A percentile compares a stretch with the other conserved stretches of the same genome.
Evolutionary conservation across 2,113 vertebrate genomes (phyloP).

Genomic region (Brevimyrus niger): DNA sequence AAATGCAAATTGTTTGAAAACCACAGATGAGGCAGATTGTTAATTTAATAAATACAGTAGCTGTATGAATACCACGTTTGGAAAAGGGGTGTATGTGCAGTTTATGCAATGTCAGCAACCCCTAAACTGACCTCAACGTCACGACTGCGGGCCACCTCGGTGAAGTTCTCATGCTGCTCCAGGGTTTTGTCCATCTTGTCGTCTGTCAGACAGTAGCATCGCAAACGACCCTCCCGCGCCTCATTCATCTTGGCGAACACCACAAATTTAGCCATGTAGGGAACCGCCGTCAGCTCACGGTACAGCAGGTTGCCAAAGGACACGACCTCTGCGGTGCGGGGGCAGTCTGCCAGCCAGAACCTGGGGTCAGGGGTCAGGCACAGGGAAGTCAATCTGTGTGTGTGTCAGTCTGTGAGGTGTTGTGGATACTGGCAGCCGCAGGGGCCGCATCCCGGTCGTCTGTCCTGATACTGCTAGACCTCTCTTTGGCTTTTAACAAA

Average conservation of each 20-base stretch:
- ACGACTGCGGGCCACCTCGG: conserved; percentile 88
- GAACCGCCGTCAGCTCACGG: conserved; percentile 82
- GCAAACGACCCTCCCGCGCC: conserved; percentile 80
- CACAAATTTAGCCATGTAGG: conserved; percentile 97
- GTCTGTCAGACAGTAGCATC: conserved; percentile 98
- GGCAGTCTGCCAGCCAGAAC: conserved; percentile 96
- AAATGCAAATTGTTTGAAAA: background rate
- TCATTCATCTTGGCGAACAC: conserved; percentile 98
- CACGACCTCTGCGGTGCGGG: conserved; percentile 84
- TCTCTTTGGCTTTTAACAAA: background rate
- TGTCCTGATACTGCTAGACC: background rate
- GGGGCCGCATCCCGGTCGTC: background rate
- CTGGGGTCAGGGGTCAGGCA: conserved; percentile 41
- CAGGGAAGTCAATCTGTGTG: background rate
- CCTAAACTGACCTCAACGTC: conserved; percentile 81
- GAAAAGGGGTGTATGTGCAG: background rate
- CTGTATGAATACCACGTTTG: background rate
- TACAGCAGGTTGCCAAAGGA: conserved; percentile 87
- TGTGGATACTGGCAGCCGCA: background rate
- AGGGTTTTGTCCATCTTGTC: conserved; percentile 98
- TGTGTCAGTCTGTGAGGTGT: background rate
- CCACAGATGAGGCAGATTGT: background rate
- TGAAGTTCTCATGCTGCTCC: conserved; percentile 95
- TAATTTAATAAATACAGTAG: background rate
- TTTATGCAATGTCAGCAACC: background rate